Evolutionary conservation across 2,797 vertebrate species (phyloP), one percentile per base, ranked within the genome.

Genomic region (Sebastes nivosus): DNA sequence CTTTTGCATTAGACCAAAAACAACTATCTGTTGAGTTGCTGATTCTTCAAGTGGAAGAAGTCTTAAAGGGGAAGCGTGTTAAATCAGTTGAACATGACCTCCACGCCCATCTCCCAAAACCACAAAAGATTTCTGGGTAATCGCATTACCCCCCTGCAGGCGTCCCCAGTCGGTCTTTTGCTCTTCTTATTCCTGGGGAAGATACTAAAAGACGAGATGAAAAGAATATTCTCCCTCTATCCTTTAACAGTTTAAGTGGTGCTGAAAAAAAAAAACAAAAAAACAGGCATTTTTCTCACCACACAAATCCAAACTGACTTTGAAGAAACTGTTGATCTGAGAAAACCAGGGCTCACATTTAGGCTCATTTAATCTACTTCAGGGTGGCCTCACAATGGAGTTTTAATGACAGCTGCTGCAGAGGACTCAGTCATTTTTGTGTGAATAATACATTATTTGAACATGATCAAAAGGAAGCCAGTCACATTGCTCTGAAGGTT

Each of bases 131-230:
- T 86, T 88, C 52, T 57, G 67, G 58, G 65, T 92, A 93, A 95
- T 93, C 86, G 13, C 42, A 90, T 95, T 92, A 93, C 22, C 83
- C 77, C 81, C 91, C 36, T 42, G 75, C 88, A 77, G 89, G 81
- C 79, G 69, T n/a, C 80, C 59, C 58, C 68, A 63, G 46, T 72
- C 79, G 29, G 77, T 58, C 52, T 58, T 72, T 67, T 63, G 52
- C 58, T 32, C 20, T 10, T 76, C 72, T 75, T 36, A 38, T 68
- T 67, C 27, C 69, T 11, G 20, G 63, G 22, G 36, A 52, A 29
- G 25, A 52, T 38, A 46, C 24, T 36, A 18, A 60, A 72, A 67
- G 29, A 55, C 20, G 10, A 64, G 54, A 30, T 52, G 16, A 58
- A 84, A 63, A 78, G 30, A 36, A 71, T 34, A 36, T 27, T 58